A percentile compares a stretch with the other conserved stretches of the same genome.
phyloP scores from a whole-genome alignment of 1,140 invertebrate species.

The Drosophila obscura region DNA sequence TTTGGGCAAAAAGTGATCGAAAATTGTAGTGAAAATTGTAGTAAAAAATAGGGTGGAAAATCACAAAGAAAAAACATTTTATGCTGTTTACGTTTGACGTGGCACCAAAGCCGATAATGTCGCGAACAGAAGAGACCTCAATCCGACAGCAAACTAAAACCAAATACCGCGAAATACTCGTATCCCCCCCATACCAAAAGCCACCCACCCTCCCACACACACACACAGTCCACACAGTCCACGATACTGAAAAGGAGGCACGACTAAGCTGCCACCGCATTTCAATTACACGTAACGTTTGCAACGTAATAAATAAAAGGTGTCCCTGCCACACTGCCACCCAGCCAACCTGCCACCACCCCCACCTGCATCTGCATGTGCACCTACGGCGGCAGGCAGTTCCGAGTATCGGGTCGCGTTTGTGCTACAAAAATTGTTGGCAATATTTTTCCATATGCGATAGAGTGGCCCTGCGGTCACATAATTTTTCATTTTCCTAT shows the following conservation, averaged over 20 bases:
- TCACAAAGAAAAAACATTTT: slow-evolving; percentile 1
- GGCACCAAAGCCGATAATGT: slow-evolving; percentile 6
- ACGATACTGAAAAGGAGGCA: slow-evolving; percentile 2
- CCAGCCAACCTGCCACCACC: too few relatives aligned
- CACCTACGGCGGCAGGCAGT: slow-evolving; percentile 4
- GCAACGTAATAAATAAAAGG: slow-evolving; percentile 56
- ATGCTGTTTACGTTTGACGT: background rate
- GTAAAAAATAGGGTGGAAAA: background rate
- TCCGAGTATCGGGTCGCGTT: slow-evolving; percentile 17
- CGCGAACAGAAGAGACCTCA: slow-evolving; percentile 25
- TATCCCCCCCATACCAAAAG: too few relatives aligned
- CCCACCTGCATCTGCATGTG: background rate
- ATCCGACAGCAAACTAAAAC: slow-evolving; percentile 3
- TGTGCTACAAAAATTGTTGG: slow-evolving; percentile 5
- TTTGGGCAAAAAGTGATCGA: too few relatives aligned
- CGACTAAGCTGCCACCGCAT: slow-evolving; percentile 41
- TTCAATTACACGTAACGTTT: slow-evolving; percentile 55
- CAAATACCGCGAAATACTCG: background rate
- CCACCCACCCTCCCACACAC: slow-evolving; percentile 14
- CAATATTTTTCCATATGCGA: slow-evolving; percentile 52
- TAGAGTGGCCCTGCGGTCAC: slow-evolving; percentile 70
- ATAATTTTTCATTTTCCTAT: slow-evolving; percentile 78
- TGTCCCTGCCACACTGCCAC: slow-evolving; percentile 5
- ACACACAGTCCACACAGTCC: slow-evolving; percentile 2
- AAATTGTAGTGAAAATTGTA: too few relatives aligned